Evolutionary conservation across 92 coral and sea anemone genomes (phyloP), one percentile per base, ranked within the genome.

Genomic region (Paragorgia papillata): DNA sequence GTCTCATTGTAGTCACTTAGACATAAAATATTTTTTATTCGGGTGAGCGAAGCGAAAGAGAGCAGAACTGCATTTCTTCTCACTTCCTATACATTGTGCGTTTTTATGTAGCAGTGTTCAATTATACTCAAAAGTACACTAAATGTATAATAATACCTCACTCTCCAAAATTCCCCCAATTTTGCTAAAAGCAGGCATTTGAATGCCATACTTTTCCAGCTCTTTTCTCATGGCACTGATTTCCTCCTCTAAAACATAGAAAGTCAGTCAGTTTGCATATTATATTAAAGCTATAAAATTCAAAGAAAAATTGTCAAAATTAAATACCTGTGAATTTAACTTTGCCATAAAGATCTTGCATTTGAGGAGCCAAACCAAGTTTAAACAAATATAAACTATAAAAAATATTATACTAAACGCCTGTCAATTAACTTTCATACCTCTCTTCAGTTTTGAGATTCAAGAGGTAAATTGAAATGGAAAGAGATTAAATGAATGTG

Each of bases 201-300:
- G 92, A 53, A 94, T 90, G 19, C 98, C 98, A 80, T 94, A 94
- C 14, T 94, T 94, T 56, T 94, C 98, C 30, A 94, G 82, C 80
- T 94, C 98, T 46, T 89, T 94, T 26, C 98, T 85, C 98, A 94
- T 94, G 10, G 98, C 98, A 85, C 98, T 94, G 76, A 94, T 94
- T 65, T 94, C 91, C 63, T 94, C 98, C 83, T 94, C 98, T 94
- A 80, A 34, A 41, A 10, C 15, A 25, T 19, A 29, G 56, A 62
- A 9, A 28, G 25, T n/a, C n/a, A n/a, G n/a, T n/a, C n/a, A n/a
- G n/a, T n/a, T n/a, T n/a, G n/a, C n/a, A n/a, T n/a, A n/a, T n/a
- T n/a, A n/a, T n/a, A n/a, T n/a, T n/a, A n/a, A n/a, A n/a, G n/a
- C n/a, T n/a, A n/a, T n/a, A n/a, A 19, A 2, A 25, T 19, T 0